These are phyloP conservation scores for Myrmecobius fasciatus DNA, from an alignment of 2,113 vertebrate genomes.

Conservation along the genomic window DNA sequence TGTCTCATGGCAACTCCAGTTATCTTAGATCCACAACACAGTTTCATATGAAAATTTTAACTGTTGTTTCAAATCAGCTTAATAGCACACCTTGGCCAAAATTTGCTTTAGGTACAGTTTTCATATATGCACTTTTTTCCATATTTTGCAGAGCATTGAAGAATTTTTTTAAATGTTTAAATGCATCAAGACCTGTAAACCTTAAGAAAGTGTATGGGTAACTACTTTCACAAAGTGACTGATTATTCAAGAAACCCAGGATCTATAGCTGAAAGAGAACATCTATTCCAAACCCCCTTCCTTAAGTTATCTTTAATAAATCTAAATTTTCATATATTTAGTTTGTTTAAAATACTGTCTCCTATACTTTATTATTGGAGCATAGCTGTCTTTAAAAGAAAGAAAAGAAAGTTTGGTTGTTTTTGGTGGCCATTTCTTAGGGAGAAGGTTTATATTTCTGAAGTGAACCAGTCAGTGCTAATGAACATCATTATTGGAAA, in stretches of 20 bases:
- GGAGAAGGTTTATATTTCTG: not conserved
- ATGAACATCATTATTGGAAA: not conserved
- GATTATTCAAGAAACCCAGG: not conserved
- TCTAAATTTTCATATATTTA: not conserved
- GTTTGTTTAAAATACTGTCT: not conserved
- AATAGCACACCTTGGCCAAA: not conserved
- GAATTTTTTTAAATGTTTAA: not conserved
- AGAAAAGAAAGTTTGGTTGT: not conserved
- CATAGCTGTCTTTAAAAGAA: not conserved
- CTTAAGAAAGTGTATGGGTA: not conserved
- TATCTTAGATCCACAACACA: not conserved
- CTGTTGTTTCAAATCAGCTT: not conserved
- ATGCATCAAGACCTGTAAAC: not conserved
- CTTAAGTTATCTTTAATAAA: not conserved
- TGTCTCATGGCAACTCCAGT: not conserved
- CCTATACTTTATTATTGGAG: not conserved
- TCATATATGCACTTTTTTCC: not conserved
- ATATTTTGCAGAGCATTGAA: not conserved
- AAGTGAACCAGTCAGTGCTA: not conserved
- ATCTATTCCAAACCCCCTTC: not conserved
- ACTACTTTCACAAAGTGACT: not conserved
- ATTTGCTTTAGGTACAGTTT: not conserved
- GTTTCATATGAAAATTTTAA: not conserved
- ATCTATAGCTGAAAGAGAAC: not conserved
- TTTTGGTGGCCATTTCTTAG: not conserved